These are phyloP conservation scores for Nasua narica DNA, from an alignment of 2,797 vertebrate genomes.

Conservation along the genomic window DNA sequence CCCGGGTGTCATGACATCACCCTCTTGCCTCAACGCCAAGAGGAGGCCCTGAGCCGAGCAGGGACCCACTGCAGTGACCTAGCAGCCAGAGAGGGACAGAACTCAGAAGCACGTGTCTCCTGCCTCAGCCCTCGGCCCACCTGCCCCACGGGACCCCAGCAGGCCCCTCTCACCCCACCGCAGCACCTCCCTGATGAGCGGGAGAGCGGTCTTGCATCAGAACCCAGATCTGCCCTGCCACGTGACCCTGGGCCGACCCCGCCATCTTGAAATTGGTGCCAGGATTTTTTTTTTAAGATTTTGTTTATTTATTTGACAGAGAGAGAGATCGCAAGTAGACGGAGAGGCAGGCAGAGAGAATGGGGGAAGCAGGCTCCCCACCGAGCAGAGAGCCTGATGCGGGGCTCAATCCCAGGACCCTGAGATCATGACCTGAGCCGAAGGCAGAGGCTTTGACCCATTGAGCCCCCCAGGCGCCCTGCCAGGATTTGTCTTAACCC, in stretches of 20 bases:
- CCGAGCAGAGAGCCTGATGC: too few relatives aligned
- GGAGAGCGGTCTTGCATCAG: background rate
- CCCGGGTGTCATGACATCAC: background rate
- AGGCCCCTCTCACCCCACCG: background rate
- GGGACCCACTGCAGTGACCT: rapidly evolving
- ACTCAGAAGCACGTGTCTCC: background rate
- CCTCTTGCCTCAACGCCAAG: background rate
- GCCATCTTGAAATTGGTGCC: background rate
- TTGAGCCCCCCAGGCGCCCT: too few relatives aligned
- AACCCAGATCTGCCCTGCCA: background rate
- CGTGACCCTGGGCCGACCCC: rapidly evolving
- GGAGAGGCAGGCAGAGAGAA: too few relatives aligned
- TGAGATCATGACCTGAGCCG: too few relatives aligned
- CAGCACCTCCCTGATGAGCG: background rate
- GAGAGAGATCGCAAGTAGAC: too few relatives aligned
- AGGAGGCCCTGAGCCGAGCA: too few relatives aligned
- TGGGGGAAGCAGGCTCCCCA: too few relatives aligned
- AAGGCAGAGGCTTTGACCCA: too few relatives aligned
- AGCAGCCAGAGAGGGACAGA: background rate
- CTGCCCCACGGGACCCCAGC: rapidly evolving
- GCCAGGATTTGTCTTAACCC: too few relatives aligned
- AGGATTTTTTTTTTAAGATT: too few relatives aligned
- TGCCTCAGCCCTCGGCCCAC: rapidly evolving
- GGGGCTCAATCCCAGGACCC: too few relatives aligned
- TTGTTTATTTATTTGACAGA: too few relatives aligned